Base-by-base conservation (phyloP, 2,113 vertebrate genomes). In the Embiotoca jacksoni region DNA sequence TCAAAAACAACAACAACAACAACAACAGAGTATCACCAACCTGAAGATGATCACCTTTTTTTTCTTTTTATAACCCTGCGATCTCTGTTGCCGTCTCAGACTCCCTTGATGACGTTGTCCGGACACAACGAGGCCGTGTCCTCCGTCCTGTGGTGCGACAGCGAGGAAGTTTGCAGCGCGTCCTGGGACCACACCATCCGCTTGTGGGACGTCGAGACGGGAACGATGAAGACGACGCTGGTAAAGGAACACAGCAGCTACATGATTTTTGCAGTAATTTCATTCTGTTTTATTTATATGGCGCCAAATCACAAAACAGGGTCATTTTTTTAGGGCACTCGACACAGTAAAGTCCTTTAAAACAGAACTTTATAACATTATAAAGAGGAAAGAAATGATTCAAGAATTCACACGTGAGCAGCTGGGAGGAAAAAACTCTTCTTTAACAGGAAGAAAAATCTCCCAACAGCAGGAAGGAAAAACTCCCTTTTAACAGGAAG, bases 121-220 rank as follows among this genome's bases (percentile, higher is more conserved):
- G 98, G 98, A 66, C 98, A 99, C 89, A 96, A 80, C 11, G 98
- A 99, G 93, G 97, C 97, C 0, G 73, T 99, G 64, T 99, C 98
- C 14, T 97, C 97, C 0, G 96, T 99, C 47, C 92, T 99, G 15
- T 99, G 98, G 98, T 93, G 91, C 55, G 97, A 99, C 84, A 69
- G 93, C 9, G 97, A 98, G 80, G 97, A 99, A 85, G 85, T 99
- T 23, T 99, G 96, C 94, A 99, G 96, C 58, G 97, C 97, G 0
- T 99, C 98, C 0, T 99, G 98, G 98, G 98, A 99, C 84, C 98
- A 99, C 88, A 99, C 97, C 23, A 97, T 99, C 52, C 95, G 95
- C 55, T 35, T 99, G 13, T 99, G 98, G 98, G 97, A 99, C 3
- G 93, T 93, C 0, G 97, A 99, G 87, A 96, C 96, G 0, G 97